Evolutionary conservation across 2,113 vertebrate genomes (phyloP).

Genomic region (Calonectris borealis): DNA sequence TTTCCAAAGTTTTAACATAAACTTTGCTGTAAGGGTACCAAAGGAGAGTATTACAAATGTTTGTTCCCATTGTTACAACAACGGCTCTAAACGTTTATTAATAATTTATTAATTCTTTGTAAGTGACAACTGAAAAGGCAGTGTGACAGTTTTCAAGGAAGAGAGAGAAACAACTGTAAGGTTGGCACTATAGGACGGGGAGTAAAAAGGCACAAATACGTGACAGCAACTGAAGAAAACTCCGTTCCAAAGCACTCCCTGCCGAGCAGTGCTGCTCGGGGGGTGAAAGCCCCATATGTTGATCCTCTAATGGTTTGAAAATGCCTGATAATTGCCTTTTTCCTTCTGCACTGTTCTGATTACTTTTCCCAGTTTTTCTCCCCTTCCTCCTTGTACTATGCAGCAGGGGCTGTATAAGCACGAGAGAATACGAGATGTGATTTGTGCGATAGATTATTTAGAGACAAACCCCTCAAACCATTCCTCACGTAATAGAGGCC

Average conservation of each 20-base stretch:
- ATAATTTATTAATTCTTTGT: not conserved
- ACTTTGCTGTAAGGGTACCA: not conserved
- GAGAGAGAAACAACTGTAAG: not conserved
- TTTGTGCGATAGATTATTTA: not conserved
- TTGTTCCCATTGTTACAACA: not conserved
- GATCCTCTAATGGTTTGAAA: not conserved
- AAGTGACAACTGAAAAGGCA: not conserved
- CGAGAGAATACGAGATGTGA: rapidly evolving
- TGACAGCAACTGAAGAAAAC: not conserved
- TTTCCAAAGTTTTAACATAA: not conserved
- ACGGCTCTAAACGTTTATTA: not conserved
- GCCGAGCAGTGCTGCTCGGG: rapidly evolving
- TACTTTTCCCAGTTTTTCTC: not conserved
- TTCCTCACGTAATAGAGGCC: not conserved
- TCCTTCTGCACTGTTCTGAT: not conserved
- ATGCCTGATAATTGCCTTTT: not conserved
- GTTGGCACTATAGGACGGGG: not conserved
- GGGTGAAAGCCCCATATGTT: rapidly evolving
- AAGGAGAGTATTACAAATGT: not conserved
- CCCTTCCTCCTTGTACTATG: not conserved
- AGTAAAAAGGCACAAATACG: not conserved
- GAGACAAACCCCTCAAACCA: not conserved
- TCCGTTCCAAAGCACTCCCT: not conserved
- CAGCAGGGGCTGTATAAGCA: not conserved
- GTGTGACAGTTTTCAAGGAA: not conserved